phyloP scores from a whole-genome alignment of 2,888 invertebrate genomes.

The Phalera bucephala region DNA sequence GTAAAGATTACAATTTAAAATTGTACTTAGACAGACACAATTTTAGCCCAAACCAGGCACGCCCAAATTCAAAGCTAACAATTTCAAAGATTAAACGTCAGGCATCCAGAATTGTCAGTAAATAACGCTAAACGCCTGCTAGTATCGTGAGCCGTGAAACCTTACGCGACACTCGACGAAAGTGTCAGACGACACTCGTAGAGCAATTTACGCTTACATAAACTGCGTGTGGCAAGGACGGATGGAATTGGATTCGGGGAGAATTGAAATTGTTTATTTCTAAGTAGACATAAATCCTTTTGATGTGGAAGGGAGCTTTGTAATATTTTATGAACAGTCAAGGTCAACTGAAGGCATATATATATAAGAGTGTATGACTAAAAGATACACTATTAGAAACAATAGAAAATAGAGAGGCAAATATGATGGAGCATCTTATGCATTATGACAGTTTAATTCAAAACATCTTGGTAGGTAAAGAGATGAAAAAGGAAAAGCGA shows the following conservation, averaged over 20 bases:
- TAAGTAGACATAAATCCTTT: not conserved
- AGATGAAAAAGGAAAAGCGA: too few species aligned
- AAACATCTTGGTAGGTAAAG: too few species aligned
- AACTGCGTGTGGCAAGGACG: conserved; percentile 10
- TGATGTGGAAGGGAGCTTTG: too few species aligned
- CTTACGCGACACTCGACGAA: conserved; percentile 14
- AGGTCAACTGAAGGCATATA: too few species aligned
- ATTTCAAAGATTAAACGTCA: conserved; percentile 21
- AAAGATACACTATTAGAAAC: too few species aligned
- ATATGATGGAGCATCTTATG: too few species aligned
- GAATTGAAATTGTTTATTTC: conserved; percentile 26
- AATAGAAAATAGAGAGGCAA: not conserved
- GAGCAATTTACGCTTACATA: conserved; percentile 26
- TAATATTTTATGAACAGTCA: too few species aligned
- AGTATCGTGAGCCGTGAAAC: conserved; percentile 17
- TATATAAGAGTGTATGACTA: too few species aligned
- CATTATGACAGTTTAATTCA: too few species aligned
- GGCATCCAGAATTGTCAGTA: conserved; percentile 20
- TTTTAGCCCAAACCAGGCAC: not conserved
- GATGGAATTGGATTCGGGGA: conserved; percentile 19
- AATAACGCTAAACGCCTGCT: conserved; percentile 19
- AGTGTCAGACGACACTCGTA: conserved; percentile 16
- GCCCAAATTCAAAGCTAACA: not conserved
- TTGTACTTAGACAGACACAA: too few species aligned
- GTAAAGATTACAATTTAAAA: too few species aligned